Percentiles rank a stretch among this genome's conserved stretches.
These are phyloP conservation scores for Leptoteleia sp. DNA, from an alignment of 1,140 invertebrate genomes.

Conservation along the genomic window DNA sequence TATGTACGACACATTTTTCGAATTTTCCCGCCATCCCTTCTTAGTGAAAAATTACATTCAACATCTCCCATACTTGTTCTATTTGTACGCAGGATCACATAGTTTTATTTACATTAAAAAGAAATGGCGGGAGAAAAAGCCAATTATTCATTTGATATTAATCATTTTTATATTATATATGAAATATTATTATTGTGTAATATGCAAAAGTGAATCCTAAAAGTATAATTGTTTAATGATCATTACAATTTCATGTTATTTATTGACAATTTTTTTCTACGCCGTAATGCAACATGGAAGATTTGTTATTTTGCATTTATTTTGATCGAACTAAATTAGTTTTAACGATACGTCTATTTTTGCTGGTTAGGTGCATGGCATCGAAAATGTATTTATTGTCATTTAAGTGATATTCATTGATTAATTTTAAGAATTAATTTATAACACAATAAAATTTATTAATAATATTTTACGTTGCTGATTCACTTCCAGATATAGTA, in stretches of 20 bases:
- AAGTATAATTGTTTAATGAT: conserved; percentile 26
- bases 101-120: conserved; percentile 60
- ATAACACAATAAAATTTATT: conserved; percentile 8
- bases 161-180: conserved; percentile 12
- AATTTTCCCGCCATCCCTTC: conserved; percentile 4
- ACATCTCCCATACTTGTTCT: conserved; percentile 41
- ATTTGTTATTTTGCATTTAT: background rate
- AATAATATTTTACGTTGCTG: background rate
- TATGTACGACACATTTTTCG: conserved; percentile 6
- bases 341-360: conserved; percentile 19
- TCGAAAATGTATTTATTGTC: conserved; percentile 26
- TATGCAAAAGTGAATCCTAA: conserved; percentile 40
- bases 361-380: conserved; percentile 22
- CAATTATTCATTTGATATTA: conserved; percentile 47
- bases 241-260: conserved; percentile 47
- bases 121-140: conserved; percentile 42
- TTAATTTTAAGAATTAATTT: conserved; percentile 17
- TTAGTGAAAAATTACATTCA: conserved; percentile 12
- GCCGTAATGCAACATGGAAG: conserved; percentile 21
- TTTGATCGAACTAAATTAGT: conserved; percentile 12
- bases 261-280: conserved; percentile 5
- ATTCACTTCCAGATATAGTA: background rate
- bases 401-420: conserved; percentile 17
- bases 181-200: conserved; percentile 20
- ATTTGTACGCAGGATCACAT: conserved; percentile 70